These are phyloP conservation scores for Biston stratarius DNA, from an alignment of 2,888 invertebrate species.

Conservation along the genomic window DNA sequence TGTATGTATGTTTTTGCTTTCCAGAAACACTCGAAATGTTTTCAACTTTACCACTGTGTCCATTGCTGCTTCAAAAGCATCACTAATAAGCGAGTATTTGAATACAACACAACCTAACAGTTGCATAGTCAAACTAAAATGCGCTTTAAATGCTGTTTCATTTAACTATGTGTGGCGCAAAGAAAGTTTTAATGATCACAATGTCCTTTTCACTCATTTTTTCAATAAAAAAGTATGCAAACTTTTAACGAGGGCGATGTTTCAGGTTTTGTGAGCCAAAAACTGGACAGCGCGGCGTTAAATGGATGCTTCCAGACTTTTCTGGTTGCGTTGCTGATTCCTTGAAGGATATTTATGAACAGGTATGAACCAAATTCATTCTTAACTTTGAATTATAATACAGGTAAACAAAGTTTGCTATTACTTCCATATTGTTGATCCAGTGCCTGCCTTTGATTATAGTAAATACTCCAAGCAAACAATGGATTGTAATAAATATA, in stretches of 20 bases:
- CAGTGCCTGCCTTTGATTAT: neutral
- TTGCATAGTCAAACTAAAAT: neutral
- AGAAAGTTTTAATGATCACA: conserved; percentile 23
- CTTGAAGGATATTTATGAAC: conserved; percentile 87
- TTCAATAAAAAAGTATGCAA: conserved; percentile 7
- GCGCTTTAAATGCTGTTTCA: no score
- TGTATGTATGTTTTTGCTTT: neutral
- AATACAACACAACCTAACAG: conserved; percentile 1
- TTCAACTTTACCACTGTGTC: conserved; percentile 1
- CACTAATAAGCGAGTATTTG: neutral
- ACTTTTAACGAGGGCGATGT: conserved; percentile 34
- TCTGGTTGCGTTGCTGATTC: conserved; percentile 90
- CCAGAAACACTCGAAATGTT: neutral
- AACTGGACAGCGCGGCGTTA: conserved; percentile 86
- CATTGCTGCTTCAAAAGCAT: neutral
- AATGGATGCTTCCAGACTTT: conserved; percentile 92
- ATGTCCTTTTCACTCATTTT: conserved; percentile 6
- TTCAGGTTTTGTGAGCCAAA: conserved; percentile 81
- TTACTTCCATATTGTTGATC: neutral
- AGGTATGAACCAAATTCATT: conserved; percentile 70
- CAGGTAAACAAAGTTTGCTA: neutral
- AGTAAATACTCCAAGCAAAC: neutral
- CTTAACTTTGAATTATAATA: neutral
- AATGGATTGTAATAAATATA: no score
- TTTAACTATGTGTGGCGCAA: neutral